Base-by-base conservation (phyloP, 37 sponge, comb jelly and placozoan species). In the Spongia lamella region DNA sequence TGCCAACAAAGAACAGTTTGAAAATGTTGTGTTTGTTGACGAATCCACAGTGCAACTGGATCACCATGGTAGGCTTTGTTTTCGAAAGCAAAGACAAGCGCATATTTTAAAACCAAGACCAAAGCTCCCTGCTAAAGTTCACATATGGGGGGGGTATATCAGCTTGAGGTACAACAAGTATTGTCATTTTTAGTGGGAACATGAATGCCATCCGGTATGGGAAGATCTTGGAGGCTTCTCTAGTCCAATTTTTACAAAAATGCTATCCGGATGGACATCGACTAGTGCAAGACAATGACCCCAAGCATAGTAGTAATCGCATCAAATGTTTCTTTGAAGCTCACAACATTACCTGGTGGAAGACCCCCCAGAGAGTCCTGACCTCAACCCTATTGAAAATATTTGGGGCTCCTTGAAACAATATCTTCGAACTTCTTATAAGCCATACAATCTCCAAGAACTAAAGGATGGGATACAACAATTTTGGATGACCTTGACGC, bases 131-230 rank as follows among this genome's bases (percentile, higher is more conserved):
- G 34, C 59, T 15, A 73, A 72, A 27, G 61, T 72, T 25, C 73
- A 72, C 35, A 38, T 82, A 7, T 82, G 82, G 74, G 74, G 66
- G 43, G 74, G 82, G 14, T n/a, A 82, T 82, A 30, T 70, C 65
- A 24, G 30, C 32, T 21, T 27, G 38, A 37, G 82, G 82, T 27
- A 71, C 80, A 30, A 79, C 79, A 1, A 31, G 35, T 29, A 33
- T 82, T 26, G 82, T 73, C n/a, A 62, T 82, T 36, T 82, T 82
- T 56, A 51, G 56, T 6, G 82, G 82, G 3, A 82, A 65, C 38
- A 72, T 73, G 82, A 73, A n/a, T 2, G 51, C 65, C 3, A 72
- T 40, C 19, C 43, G 53, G 19, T 82, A 50, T 63, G 60, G 59
- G 19, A 3, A 27, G 27, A 82, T 73, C 38, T 65, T 81, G 21